Evolutionary conservation across 2,113 vertebrate genomes (phyloP).

Genomic region (Platichthys flesus): DNA sequence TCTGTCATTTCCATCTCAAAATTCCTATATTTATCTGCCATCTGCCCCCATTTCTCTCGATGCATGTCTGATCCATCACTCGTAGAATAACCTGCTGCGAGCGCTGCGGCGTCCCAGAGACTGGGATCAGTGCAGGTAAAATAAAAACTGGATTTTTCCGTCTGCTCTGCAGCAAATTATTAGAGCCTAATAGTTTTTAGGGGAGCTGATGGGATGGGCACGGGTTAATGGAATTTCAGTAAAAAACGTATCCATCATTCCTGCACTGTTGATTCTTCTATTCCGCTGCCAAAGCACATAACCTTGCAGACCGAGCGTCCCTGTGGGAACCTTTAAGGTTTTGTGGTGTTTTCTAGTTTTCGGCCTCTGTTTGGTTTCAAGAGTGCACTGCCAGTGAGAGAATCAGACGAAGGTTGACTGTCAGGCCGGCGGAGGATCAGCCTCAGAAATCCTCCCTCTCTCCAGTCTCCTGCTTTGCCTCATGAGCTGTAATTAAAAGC

Average conservation of each 20-base stretch:
- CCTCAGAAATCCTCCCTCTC: constrained; percentile 45
- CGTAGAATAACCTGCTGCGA: constrained; percentile 51
- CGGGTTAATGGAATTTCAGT: constrained; percentile 48
- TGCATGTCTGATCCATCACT: constrained; percentile 49
- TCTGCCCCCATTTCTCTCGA: constrained; percentile 55
- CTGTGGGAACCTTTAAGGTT: constrained; percentile 50
- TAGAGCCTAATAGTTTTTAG: constrained; percentile 4
- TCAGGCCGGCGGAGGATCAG: constrained; percentile 29
- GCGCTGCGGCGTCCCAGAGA: not conserved
- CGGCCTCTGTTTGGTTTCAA: constrained; percentile 52
- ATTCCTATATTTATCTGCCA: constrained; percentile 78
- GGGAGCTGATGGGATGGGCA: constrained; percentile 17
- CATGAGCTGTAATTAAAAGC: constrained; percentile 77
- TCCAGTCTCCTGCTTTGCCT: constrained; percentile 30
- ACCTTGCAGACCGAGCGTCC: constrained; percentile 48
- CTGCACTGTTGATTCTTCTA: constrained; percentile 32
- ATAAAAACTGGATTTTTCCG: constrained; percentile 36
- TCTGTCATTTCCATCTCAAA: constrained; percentile 73
- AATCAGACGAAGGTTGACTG: constrained; percentile 20
- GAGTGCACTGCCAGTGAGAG: constrained; percentile 34
- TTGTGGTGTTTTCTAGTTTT: constrained; percentile 56
- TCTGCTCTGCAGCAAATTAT: constrained; percentile 25
- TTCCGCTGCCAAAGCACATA: constrained; percentile 63
- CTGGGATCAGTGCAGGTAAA: not conserved
- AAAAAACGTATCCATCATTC: constrained; percentile 30